Conservation (phyloP, 2,888 invertebrate genomes). For the Sturmia bella region DNA sequence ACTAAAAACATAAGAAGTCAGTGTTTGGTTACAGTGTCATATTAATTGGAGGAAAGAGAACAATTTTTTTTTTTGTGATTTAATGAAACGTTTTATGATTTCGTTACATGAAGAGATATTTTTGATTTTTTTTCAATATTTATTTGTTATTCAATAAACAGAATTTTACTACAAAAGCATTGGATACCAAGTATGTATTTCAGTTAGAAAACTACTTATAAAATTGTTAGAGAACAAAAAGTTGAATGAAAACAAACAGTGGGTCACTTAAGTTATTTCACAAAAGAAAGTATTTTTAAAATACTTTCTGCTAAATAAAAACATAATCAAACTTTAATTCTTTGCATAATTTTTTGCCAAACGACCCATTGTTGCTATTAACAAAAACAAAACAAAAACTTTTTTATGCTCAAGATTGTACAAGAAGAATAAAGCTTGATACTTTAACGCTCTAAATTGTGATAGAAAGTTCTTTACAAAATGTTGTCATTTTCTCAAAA, state of each 20-base stretch:
- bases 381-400: neutral
- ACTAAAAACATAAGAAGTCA: conserved; percentile 23
- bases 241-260: conserved; percentile 21
- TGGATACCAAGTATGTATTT: conserved; percentile 54
- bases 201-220: conserved; percentile 55
- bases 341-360: neutral
- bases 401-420: conserved; percentile 27
- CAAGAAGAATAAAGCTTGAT: conserved; percentile 38
- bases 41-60: neutral
- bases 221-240: conserved; percentile 22
- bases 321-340: neutral
- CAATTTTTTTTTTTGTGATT: conserved; percentile 39
- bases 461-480: conserved; percentile 60
- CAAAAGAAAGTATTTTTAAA: neutral
- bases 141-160: conserved; percentile 15
- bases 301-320: neutral
- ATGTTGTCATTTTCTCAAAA: conserved; percentile 20
- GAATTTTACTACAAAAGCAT: conserved; percentile 60
- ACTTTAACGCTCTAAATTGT: conserved; percentile 32
- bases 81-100: conserved; percentile 32
- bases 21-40: conserved; percentile 30
- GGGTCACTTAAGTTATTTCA: conserved; percentile 5
- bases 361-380: conserved; percentile 15
- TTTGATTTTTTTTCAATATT: conserved; percentile 24
- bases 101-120: conserved; percentile 19